Evolutionary conservation across 2,113 vertebrate genomes (phyloP).

Genomic region (Channa maculata): DNA sequence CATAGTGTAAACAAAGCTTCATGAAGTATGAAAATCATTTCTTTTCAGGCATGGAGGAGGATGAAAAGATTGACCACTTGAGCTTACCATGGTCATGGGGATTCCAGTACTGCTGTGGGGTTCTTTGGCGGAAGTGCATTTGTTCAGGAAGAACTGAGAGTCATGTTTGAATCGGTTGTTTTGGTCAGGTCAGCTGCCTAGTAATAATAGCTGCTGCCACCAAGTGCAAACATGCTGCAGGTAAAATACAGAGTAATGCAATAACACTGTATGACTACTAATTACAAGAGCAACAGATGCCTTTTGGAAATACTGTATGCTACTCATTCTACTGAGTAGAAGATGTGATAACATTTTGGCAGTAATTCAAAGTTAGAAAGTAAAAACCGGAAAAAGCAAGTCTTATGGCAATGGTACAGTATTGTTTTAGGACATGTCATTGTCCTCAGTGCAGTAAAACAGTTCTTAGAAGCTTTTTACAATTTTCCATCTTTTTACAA

Average conservation of each 20-base stretch:
- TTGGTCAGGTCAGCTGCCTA: constrained; percentile 30
- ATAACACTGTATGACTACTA: not conserved
- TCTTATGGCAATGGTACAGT: not conserved
- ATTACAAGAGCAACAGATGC: not conserved
- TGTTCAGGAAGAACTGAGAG: constrained; percentile 47
- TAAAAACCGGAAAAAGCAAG: not conserved
- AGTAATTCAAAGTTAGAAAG: not conserved
- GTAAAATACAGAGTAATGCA: constrained; percentile 8
- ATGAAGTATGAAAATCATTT: constrained; percentile 43
- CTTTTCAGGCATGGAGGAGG: constrained; percentile 50
- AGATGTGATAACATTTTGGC: not conserved
- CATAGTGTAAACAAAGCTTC: constrained; percentile 41
- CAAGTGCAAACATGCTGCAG: constrained; percentile 4
- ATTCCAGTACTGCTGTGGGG: constrained; percentile 52
- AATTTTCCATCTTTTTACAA: not conserved
- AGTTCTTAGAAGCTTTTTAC: not conserved
- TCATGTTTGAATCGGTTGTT: constrained; percentile 51
- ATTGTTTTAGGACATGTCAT: not conserved
- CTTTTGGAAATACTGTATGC: no score
- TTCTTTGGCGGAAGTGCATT: constrained; percentile 34
- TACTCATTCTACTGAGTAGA: not conserved
- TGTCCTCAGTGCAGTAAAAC: not conserved
- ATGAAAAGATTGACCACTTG: constrained; percentile 55
- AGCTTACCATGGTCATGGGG: constrained; percentile 37
- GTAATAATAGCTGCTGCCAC: constrained; percentile 5